phyloP scores from a whole-genome alignment of 2,888 invertebrate species.

The Torymus auratus region DNA sequence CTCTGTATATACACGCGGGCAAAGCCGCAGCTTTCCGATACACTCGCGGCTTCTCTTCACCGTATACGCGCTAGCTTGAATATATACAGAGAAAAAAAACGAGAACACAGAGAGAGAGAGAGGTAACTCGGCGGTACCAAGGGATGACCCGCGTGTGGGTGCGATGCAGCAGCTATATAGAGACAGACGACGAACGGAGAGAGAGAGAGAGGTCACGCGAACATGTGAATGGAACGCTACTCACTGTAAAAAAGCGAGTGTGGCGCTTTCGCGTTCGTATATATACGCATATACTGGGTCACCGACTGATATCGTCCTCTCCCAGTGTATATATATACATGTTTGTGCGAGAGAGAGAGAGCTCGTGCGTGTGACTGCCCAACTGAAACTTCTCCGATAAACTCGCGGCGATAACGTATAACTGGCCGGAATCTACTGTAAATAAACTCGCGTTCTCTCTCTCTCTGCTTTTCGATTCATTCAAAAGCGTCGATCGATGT shows the following conservation, averaged over 20 bases:
- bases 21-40: neutral
- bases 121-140: neutral
- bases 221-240: slow-evolving; percentile 30
- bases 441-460: slow-evolving; percentile 61
- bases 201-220: neutral
- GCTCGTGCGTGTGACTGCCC: slow-evolving; percentile 53
- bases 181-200: slow-evolving; percentile 5
- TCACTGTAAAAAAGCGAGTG: neutral
- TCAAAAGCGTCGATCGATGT: slow-evolving; percentile 32
- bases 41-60: too few relatives aligned
- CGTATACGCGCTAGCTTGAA: too few relatives aligned
- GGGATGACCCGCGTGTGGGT: neutral
- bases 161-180: slow-evolving; percentile 6
- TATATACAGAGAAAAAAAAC: too few relatives aligned
- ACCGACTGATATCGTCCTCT: slow-evolving; percentile 39
- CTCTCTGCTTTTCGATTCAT: slow-evolving; percentile 53
- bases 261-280: neutral
- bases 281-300: slow-evolving; percentile 20
- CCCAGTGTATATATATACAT: too few relatives aligned
- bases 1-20: too few relatives aligned
- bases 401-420: slow-evolving; percentile 60
- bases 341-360: too few relatives aligned
- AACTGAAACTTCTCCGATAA: slow-evolving; percentile 60
- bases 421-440: slow-evolving; percentile 64
- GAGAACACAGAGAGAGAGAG: too few relatives aligned